phyloP scores from a whole-genome alignment of 1,140 invertebrate genomes.

The Dufourea novaeangliae region DNA sequence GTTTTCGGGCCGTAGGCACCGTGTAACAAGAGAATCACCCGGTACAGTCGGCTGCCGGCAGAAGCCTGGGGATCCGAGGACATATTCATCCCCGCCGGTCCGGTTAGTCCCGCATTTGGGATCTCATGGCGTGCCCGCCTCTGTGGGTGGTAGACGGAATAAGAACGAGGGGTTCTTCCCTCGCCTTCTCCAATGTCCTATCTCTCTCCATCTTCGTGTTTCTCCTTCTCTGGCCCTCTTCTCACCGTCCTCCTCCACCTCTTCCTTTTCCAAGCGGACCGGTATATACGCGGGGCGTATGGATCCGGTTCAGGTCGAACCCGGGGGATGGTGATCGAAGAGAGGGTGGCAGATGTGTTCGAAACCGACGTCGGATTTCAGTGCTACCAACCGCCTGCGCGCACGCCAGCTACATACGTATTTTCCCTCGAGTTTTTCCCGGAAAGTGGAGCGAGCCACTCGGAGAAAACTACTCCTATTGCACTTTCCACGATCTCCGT shows the following conservation, averaged over 20 bases:
- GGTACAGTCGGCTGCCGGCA: neutral
- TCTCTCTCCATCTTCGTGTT: neutral
- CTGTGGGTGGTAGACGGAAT: constrained; percentile 67
- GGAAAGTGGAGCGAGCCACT: constrained; percentile 2
- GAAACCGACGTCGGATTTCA: constrained; percentile 48
- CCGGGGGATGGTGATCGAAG: constrained; percentile 24
- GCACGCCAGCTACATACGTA: constrained; percentile 44
- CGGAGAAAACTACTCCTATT: neutral
- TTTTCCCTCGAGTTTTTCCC: constrained; percentile 46
- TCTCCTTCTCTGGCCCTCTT: neutral
- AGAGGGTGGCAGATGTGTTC: constrained; percentile 54
- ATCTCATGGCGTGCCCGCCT: constrained; percentile 45
- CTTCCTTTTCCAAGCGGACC: neutral
- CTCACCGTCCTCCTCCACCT: neutral
- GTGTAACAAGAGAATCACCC: constrained; percentile 23
- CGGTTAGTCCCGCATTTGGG: constrained; percentile 47
- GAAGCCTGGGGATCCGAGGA: constrained; percentile 9
- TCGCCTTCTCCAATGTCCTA: constrained; percentile 11
- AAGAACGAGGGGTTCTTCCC: constrained; percentile 41
- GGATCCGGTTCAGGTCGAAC: constrained; percentile 18
- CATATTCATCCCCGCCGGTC: constrained; percentile 14
- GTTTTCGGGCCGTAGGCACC: neutral
- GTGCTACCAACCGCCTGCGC: constrained; percentile 34
- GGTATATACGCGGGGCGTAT: no score
- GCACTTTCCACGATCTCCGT: neutral